Evolutionary conservation across 2,113 vertebrate species (phyloP).

Genomic region (Brachionichthys hirsutus): DNA sequence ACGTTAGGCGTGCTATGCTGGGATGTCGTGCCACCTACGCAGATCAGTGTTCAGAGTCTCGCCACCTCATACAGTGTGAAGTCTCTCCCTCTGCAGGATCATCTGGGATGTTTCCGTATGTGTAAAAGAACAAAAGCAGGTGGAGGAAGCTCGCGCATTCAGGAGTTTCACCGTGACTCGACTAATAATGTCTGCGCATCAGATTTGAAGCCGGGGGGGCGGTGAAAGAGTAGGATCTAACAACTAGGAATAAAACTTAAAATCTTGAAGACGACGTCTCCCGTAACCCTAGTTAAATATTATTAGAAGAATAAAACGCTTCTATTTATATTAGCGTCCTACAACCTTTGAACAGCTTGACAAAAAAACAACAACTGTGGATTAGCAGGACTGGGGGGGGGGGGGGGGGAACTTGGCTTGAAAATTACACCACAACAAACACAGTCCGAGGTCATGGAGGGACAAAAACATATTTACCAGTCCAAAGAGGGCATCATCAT

Average conservation of each 20-base stretch:
- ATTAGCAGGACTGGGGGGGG: slow-evolving; percentile 42
- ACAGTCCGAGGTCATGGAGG: slow-evolving; percentile 46
- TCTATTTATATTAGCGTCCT: neutral
- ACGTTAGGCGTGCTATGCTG: slow-evolving; percentile 32
- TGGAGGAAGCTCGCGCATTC: neutral
- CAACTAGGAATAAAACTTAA: too few species aligned
- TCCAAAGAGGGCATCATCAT: slow-evolving; percentile 64
- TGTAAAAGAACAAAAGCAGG: slow-evolving; percentile 14
- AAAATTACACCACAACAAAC: slow-evolving; percentile 44
- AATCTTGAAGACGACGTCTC: too few species aligned
- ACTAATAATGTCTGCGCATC: neutral
- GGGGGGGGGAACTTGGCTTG: slow-evolving; percentile 30
- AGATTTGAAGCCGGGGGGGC: neutral
- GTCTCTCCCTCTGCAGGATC: slow-evolving; percentile 17
- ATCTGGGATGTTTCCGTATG: slow-evolving; percentile 9
- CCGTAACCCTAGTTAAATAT: too few species aligned
- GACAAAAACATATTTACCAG: slow-evolving; percentile 67
- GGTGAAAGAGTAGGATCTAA: too few species aligned
- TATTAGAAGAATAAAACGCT: too few species aligned
- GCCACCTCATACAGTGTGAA: slow-evolving; percentile 23
- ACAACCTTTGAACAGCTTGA: neutral
- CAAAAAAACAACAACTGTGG: neutral
- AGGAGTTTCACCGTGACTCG: neutral
- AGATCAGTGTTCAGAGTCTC: slow-evolving; percentile 19
- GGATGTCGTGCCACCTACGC: slow-evolving; percentile 8